phyloP scores from a whole-genome alignment of 1,140 invertebrate species.

The Pogonus chalceus region DNA sequence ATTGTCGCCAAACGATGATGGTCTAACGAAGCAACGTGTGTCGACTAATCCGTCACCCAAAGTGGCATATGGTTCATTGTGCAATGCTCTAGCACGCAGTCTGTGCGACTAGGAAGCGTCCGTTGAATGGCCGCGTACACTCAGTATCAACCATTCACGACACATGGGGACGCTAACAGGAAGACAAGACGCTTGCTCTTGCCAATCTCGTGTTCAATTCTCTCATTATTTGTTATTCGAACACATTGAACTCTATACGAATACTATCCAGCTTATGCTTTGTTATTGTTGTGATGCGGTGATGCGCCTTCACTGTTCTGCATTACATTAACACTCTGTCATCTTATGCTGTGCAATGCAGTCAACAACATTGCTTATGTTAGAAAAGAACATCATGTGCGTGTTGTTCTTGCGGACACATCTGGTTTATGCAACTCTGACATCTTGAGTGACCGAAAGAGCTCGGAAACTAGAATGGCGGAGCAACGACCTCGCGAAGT shows the following conservation, averaged over 20 bases:
- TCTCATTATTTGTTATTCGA: too few species aligned
- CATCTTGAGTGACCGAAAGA: conserved; percentile 30
- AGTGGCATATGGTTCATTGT: conserved; percentile 1
- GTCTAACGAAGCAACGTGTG: conserved; percentile 11
- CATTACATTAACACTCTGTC: too few species aligned
- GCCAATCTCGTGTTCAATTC: too few species aligned
- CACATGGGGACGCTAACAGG: not conserved
- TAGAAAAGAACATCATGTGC: not conserved
- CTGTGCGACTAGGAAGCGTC: conserved; percentile 12
- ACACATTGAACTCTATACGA: too few species aligned
- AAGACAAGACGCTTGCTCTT: not conserved
- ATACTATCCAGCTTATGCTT: too few species aligned
- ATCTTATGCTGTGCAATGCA: too few species aligned
- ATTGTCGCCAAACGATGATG: conserved; percentile 6
- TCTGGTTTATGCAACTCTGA: conserved; percentile 21
- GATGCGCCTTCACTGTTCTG: not conserved
- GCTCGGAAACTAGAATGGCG: conserved; percentile 36
- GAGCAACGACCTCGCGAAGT: conserved; percentile 36
- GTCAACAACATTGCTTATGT: not conserved
- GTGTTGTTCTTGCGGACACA: conserved; percentile 15
- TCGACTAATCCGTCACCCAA: conserved; percentile 12
- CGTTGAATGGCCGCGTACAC: conserved; percentile 10
- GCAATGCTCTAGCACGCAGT: conserved; percentile 8
- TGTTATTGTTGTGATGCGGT: too few species aligned
- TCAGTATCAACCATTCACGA: not conserved